Evolutionary conservation across 1,140 invertebrate species (phyloP), one percentile per base, ranked within the genome.

Genomic region (Neodiprion fabricii): DNA sequence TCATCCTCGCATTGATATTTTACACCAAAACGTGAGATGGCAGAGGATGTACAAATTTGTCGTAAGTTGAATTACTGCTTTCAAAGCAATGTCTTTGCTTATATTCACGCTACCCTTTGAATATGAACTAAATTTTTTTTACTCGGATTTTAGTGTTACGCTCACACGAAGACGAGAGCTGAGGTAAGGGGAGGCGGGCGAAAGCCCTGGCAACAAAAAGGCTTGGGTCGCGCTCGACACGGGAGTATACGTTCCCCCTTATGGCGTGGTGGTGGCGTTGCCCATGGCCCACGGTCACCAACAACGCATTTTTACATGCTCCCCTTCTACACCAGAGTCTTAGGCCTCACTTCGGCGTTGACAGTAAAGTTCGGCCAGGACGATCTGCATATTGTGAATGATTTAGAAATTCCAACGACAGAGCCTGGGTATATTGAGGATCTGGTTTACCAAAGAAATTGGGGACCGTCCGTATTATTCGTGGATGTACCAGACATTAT

Each of bases 161-260:
- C 92, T 1, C 92, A 93, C 81, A 90, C 93, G 8, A 93, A 94
- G 86, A 92, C 92, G 1, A 89, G 95, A 73, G 93, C 94, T 17
- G 98, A 99, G 90, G 92, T 97, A 72, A 87, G 91, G 70, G 97
- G 97, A 72, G 96, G 96, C 73, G 96, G 95, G 5, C 89, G 91
- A 49, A 99, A 99, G 83, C 97, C 97, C 0, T 98, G 97, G 96
- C 96, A 95, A 9, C 98, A 99, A 84, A 99, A 99, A 90, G 97
- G 97, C 2, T 76, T 85, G 21, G 98, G 98, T 1, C 90, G 92
- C 80, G 95, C 98, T 40, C 89, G 98, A 66, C 97, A 98, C 86
- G 97, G 97, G 48, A 97, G 95, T 67, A 96, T 95, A 76, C 90
- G 96, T 77, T 96, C 97, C 5, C 97, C 97, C 0, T 81, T 99